Conservation (phyloP, 2,797 vertebrate genomes). For the Carcharodon carcharias region DNA sequence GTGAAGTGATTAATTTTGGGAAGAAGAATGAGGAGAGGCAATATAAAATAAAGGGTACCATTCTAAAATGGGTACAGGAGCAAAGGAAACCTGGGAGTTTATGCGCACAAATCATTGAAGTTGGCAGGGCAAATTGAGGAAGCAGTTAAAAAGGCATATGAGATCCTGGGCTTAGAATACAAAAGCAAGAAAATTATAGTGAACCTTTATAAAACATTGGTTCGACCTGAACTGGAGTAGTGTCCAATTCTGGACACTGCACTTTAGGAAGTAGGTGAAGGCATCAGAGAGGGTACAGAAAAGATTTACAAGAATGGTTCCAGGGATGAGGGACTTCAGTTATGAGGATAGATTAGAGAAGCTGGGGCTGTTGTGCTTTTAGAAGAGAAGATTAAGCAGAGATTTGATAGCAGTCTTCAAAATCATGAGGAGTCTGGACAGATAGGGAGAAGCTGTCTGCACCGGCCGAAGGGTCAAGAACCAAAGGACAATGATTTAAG, state of each 20-base stretch:
- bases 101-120: not conserved
- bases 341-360: not conserved
- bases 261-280: not conserved
- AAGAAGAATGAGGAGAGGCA: not conserved
- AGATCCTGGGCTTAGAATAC: not conserved
- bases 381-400: not conserved
- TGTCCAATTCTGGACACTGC: not conserved
- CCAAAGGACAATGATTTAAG: no score
- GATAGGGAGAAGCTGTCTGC: not conserved
- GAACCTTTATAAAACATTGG: not conserved
- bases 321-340: not conserved
- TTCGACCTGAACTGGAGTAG: not conserved
- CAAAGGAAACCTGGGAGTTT: not conserved
- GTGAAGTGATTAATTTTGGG: not conserved
- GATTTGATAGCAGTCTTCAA: not conserved
- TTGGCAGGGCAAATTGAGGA: not conserved
- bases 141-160: not conserved
- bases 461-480: not conserved
- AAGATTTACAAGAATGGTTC: not conserved
- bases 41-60: not conserved
- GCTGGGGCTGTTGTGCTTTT: not conserved
- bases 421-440: not conserved
- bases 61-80: not conserved
- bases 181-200: not conserved
- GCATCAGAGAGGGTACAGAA: not conserved